Base-by-base conservation (phyloP, 2,797 vertebrate genomes). In the Enteromius argenteus region DNA sequence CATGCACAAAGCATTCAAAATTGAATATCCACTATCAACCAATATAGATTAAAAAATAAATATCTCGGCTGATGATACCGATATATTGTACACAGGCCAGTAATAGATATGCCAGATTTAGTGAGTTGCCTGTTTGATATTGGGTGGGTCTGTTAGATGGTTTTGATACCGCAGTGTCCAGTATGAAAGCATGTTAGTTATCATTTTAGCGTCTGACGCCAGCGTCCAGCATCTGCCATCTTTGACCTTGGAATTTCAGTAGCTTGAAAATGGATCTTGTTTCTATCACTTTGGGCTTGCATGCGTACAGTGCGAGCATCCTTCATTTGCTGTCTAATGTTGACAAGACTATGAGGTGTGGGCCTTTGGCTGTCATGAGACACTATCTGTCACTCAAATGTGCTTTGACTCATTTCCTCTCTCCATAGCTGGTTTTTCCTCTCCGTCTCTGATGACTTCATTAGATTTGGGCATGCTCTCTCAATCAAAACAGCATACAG, bases 271-370 rank as follows among this genome's bases (percentile, higher is more conserved):
- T 81, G 46, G 79, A 80, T 85, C 39, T 87, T 67, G 79, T 83
- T 86, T 86, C 75, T 56, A 85, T 88, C 82, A 86, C 67, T 82
- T 86, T 89, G 10, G 37, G 64, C 32, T 77, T 73, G 83, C 14
- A 68, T 74, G 72, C 35, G 78, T 75, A 58, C 62, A 84, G 58
- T 77, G 73, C 5, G 76, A 49, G 64, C 86, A 90, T 88, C 83
- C 74, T 87, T 88, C 85, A 86, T 85, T 87, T 85, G 86, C 80
- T 89, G 87, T 87, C 86, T 88, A 90, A 83, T 83, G 83, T 79
- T 86, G 86, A 89, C 85, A 86, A 82, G 79, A 86, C 83, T 80
- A 79, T 88, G 86, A 90, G 87, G 75, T 87, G 83, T 90, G 66
- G 84, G 86, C 86, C 85, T 84, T 76, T 86, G 85, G 86, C 86